A percentile compares a stretch with the other conserved stretches of the same genome.
These are phyloP conservation scores for Eupithecia insigniata DNA, from an alignment of 2,888 invertebrate genomes.

Conservation along the genomic window DNA sequence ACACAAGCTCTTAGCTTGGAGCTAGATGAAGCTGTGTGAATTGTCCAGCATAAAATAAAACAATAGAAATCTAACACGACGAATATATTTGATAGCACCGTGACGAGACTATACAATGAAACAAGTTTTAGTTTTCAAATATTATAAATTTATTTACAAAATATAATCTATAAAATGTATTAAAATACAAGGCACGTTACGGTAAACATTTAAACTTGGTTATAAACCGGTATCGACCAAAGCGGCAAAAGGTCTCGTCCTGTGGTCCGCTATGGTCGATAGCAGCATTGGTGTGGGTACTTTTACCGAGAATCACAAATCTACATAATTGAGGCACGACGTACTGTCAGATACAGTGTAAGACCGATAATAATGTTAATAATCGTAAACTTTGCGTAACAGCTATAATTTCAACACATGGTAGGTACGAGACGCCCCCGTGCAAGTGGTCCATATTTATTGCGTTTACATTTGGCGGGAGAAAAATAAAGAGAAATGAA, in stretches of 20 bases:
- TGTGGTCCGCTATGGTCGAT: constrained; percentile 12
- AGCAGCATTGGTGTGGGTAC: neutral
- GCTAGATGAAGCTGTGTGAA: too few relatives aligned
- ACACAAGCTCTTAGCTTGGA: too few relatives aligned
- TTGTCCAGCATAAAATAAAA: too few relatives aligned
- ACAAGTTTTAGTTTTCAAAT: constrained; percentile 15
- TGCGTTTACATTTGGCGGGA: neutral
- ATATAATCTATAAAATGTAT: constrained; percentile 57
- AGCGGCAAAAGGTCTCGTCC: neutral
- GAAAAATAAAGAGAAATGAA: neutral
- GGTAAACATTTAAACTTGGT: constrained; percentile 36
- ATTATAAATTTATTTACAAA: constrained; percentile 70
- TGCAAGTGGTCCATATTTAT: neutral
- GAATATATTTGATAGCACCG: neutral
- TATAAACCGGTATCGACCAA: constrained; percentile 1
- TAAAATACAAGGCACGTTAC: constrained; percentile 57
- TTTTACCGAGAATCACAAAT: neutral
- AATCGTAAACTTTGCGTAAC: neutral
- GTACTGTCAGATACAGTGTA: too few relatives aligned
- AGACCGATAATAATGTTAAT: neutral
- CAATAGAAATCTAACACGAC: too few relatives aligned
- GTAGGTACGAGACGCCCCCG: neutral
- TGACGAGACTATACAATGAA: neutral
- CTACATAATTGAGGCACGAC: neutral
- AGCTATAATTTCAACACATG: neutral